Evolutionary conservation across 2,797 vertebrate genomes (phyloP).

Genomic region (Alectoris magna): DNA sequence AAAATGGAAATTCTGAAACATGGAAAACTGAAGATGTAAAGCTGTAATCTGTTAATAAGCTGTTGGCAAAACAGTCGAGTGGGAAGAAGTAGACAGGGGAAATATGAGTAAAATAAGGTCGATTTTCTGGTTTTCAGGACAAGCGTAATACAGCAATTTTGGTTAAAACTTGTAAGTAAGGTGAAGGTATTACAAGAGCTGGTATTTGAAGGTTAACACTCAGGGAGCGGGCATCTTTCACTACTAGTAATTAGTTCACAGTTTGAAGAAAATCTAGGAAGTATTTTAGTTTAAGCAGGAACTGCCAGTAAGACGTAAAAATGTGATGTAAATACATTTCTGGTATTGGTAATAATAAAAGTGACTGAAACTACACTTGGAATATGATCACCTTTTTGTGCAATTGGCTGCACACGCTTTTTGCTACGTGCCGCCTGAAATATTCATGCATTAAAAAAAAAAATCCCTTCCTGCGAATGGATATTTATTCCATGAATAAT

Average conservation of each 20-base stretch:
- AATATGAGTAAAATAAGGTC: not conserved
- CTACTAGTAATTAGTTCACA: not conserved
- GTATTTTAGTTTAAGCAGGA: not conserved
- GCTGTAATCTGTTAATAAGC: not conserved
- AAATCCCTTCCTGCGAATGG: not conserved
- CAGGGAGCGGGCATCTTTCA: not conserved
- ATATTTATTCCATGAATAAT: slow-evolving; percentile 53
- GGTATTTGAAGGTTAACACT: not conserved
- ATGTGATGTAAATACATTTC: not conserved
- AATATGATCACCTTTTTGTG: not conserved
- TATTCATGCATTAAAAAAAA: not conserved
- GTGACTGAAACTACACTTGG: not conserved
- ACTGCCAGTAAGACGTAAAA: not conserved
- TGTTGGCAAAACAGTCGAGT: not conserved
- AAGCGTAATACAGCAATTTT: not conserved
- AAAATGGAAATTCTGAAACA: not conserved
- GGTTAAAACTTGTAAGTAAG: not conserved
- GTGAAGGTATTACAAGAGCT: not conserved
- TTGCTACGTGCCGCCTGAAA: not conserved
- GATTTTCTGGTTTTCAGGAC: not conserved
- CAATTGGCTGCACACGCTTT: not conserved
- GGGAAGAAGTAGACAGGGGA: accelerated
- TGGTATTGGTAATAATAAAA: not conserved
- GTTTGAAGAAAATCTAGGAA: not conserved
- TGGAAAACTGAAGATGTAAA: not conserved